Conservation (phyloP, 2,797 vertebrate species). For the Dicrostonyx torquatus region DNA sequence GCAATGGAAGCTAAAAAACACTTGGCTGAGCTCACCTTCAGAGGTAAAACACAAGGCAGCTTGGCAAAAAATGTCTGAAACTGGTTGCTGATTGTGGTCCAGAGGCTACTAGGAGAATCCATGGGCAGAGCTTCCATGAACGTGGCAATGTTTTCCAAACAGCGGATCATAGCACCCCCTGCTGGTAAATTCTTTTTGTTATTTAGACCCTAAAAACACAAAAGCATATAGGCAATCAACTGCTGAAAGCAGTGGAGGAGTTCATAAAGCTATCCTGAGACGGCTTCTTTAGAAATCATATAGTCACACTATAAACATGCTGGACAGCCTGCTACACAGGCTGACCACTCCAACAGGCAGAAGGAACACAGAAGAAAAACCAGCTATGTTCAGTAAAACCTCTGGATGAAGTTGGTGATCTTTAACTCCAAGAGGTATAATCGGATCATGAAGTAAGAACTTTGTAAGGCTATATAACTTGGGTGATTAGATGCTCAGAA, state of each 20-base stretch:
- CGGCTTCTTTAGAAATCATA: constrained; percentile 21
- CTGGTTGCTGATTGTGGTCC: constrained; percentile 99
- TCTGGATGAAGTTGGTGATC: background rate
- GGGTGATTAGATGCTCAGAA: background rate
- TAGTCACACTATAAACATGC: background rate
- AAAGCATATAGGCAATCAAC: constrained; percentile 78
- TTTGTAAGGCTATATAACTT: background rate
- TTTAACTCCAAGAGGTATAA: background rate
- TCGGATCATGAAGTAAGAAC: background rate
- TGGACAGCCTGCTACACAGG: background rate
- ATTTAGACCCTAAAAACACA: constrained; percentile 94
- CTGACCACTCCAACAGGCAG: background rate
- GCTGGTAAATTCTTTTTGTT: constrained; percentile 98
- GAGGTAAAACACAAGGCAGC: constrained; percentile 95
- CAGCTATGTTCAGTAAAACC: background rate
- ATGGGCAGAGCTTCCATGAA: constrained; percentile 99
- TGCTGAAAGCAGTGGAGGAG: constrained; percentile 48
- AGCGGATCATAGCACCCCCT: constrained; percentile 97
- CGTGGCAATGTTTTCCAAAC: constrained; percentile 98
- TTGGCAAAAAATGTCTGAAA: constrained; percentile 99
- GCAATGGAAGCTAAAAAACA: background rate
- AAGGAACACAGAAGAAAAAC: background rate
- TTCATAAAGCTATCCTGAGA: background rate
- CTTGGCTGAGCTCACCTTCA: constrained; percentile 91
- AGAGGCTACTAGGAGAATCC: constrained; percentile 99